Evolutionary conservation across 2,888 invertebrate species (phyloP), one percentile per base, ranked within the genome.

Genomic region (Acleris cristana): DNA sequence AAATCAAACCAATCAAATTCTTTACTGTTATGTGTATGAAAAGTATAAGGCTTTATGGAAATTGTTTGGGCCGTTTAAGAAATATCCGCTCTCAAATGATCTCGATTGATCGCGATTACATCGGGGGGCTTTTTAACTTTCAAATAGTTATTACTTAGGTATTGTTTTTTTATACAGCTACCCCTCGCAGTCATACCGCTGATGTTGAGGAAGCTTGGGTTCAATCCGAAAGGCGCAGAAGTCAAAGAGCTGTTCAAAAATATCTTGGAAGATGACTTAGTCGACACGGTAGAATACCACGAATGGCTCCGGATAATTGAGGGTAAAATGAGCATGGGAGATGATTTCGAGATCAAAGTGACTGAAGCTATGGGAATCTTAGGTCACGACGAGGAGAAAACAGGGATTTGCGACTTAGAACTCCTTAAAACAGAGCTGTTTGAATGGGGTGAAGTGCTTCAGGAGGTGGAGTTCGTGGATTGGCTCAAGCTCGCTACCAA

Each of bases 281-380:
- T 89, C 0, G 92, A 92, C 57, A 88, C 85, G 0, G 87, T 92
- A 0, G 90, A 91, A 65, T 84, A 79, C 19, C 89, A 89, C 66
- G 91, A 92, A 70, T 92, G 82, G 80, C 74, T 86, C 14, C 82
- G 85, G 54, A 92, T 92, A 89, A 83, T 92, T n/a, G 92, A 92
- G 77, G 87, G 86, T 7, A 92, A 92, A 75, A 85, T 90, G 76
- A 76, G 68, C 18, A 86, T 84, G 88, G 90, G 90, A 0, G 92
- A 92, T 64, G 92, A 91, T 52, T 85, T 89, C 30, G 92, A 92
- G 70, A 30, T 75, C 1, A 87, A 74, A 0, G 81, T 92, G 0
- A 84, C 81, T 0, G 83, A 84, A 74, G 90, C 91, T 0, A 85
- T 92, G 61, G 83, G 81, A n/a, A 84, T 83, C 12, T 73, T 92